Percentiles rank a stretch among this genome's conserved stretches.
These are phyloP conservation scores for Pica pica DNA, from an alignment of 2,113 vertebrate genomes.

Conservation along the genomic window DNA sequence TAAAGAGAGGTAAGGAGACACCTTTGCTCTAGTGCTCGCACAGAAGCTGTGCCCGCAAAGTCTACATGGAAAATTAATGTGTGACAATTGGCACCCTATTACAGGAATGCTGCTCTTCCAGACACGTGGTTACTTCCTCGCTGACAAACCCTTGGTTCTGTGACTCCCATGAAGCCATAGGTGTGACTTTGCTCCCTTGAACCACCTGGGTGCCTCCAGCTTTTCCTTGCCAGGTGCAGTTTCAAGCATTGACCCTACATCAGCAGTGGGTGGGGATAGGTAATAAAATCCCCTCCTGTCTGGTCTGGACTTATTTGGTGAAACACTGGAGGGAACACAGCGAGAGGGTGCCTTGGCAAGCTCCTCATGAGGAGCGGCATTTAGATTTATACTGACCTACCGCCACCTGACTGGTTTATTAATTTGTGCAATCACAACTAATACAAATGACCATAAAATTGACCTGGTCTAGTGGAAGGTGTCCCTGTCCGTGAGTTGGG, in stretches of 20 bases:
- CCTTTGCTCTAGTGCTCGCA: no score
- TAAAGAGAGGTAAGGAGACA: no score
- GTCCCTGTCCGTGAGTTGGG: neutral
- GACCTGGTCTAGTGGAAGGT: neutral
- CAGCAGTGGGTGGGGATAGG: neutral
- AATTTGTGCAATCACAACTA: neutral
- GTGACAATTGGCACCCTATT: neutral
- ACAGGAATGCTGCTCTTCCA: neutral
- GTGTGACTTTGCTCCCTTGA: neutral
- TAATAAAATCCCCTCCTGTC: neutral
- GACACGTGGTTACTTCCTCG: fast-evolving
- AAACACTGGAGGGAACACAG: fast-evolving
- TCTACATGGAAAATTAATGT: neutral
- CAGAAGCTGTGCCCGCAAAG: neutral
- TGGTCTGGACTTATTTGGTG: neutral
- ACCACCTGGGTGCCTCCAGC: neutral
- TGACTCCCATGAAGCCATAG: neutral
- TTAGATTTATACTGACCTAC: neutral
- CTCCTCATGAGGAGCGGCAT: neutral
- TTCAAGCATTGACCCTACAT: neutral
- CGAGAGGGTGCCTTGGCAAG: neutral
- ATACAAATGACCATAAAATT: neutral
- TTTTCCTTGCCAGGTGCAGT: neutral
- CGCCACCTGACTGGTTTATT: neutral
- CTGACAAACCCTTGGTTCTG: neutral